Evolutionary conservation across 2,113 vertebrate species (phyloP), one percentile per base, ranked within the genome.

Genomic region (Cercopithecus mona): DNA sequence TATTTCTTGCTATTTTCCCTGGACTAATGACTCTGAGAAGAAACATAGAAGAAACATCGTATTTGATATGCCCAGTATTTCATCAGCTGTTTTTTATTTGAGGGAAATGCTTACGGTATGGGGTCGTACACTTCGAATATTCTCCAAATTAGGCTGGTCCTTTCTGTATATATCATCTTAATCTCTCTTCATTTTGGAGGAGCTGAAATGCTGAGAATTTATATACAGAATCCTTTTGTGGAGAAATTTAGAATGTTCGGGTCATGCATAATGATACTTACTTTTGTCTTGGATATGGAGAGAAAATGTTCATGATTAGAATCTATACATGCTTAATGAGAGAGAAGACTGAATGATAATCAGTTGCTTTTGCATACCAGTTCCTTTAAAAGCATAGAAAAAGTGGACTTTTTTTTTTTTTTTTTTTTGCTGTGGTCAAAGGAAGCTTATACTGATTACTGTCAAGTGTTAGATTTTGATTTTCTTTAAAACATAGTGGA

Each of bases 401-500:
- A 85, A 86, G 23, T 70, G 18, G 3, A 4, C 82, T 55, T 20
- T 52, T 52, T 52, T 11, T 94, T 52, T 9, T 93, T 87, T 93
- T 93, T 22, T 32, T 10, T 32, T 66, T 27, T 88, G 6, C 35
- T 90, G 3, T 86, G 40, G 38, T 79, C 79, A 73, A 85, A 78
- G 45, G 38, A 86, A 50, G 38, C 14, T 82, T 97, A 85, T 68
- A 38, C 18, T 68, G 59, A 88, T 85, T 85, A 64, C 8, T 50
- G 10, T 82, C 40, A 70, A 97, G 22, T 93, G 40, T 91, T 94
- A 12, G 4, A 86, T 85, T 88, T 88, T 90, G 30, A 83, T 95
- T 94, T 97, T 97, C 64, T 70, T 97, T 87, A 66, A 88, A 73
- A 23, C 72, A 12, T 32, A 48, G 3, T 94, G 43, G 27, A 27